These are phyloP conservation scores for Chromis chromis DNA, from an alignment of 2,797 vertebrate genomes.

Conservation along the genomic window DNA sequence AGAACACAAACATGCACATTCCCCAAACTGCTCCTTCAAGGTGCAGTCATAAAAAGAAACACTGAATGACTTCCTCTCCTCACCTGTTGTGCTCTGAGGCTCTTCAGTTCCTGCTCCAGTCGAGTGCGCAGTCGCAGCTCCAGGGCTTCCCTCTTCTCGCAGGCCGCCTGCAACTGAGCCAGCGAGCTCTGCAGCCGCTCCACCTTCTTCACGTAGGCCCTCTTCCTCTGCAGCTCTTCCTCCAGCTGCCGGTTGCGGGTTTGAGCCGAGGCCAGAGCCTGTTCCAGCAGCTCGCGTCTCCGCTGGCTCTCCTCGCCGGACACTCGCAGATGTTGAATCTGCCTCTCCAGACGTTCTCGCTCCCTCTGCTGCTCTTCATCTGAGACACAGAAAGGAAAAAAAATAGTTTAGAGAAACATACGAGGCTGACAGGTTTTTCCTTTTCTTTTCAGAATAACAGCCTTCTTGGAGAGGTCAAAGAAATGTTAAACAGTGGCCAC, in stretches of 20 bases:
- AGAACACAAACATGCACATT: not conserved
- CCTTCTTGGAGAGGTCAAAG: not conserved
- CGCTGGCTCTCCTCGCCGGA: conserved; percentile 92
- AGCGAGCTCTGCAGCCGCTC: conserved; percentile 93
- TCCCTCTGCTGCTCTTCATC: conserved; percentile 93
- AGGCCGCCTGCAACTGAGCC: conserved; percentile 94
- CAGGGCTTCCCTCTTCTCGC: conserved; percentile 93
- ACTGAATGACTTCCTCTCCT: conserved; percentile 10
- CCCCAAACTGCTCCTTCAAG: not conserved
- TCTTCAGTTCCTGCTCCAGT: conserved; percentile 96
- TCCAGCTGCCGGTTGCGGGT: conserved; percentile 88
- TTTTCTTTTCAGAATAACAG: not conserved
- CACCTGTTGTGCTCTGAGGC: conserved; percentile 94
- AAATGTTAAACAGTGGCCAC: conserved; percentile 7
- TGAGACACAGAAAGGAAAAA: conserved; percentile 55
- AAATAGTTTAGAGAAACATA: not conserved
- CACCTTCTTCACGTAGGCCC: conserved; percentile 96
- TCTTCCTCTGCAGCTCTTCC: conserved; percentile 92
- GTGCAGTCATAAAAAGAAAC: not conserved
- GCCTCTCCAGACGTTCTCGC: conserved; percentile 90
- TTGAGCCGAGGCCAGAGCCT: conserved; percentile 90
- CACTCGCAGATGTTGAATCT: conserved; percentile 86
- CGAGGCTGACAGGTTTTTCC: not conserved
- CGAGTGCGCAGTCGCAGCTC: conserved; percentile 92
- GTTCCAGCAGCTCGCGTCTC: conserved; percentile 90